These are phyloP conservation scores for Pycnomerus fuliginosus DNA, from an alignment of 2,888 invertebrate species.

Conservation along the genomic window DNA sequence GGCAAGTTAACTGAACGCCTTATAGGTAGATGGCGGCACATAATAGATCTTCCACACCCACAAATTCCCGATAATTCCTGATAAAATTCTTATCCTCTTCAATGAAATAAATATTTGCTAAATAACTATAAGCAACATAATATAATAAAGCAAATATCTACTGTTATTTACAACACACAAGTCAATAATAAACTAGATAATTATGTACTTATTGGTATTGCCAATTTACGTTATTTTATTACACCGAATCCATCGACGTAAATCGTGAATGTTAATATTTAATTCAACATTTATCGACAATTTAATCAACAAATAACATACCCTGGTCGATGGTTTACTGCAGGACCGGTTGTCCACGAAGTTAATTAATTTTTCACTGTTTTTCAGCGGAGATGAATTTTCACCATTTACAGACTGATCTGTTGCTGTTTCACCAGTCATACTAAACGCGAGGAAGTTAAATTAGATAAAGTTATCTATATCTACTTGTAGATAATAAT, in stretches of 20 bases:
- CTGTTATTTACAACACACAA: neutral
- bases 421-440: slow-evolving; percentile 18
- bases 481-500: neutral
- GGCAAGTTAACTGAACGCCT: no score
- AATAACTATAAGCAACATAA: neutral
- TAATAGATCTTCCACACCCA: no score
- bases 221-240: neutral
- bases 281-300: slow-evolving; percentile 2
- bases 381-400: slow-evolving; percentile 31
- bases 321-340: slow-evolving; percentile 66
- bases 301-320: slow-evolving; percentile 46
- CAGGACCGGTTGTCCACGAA: slow-evolving; percentile 66
- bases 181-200: neutral
- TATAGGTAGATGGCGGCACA: no score
- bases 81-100: no score
- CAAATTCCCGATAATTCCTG: no score
- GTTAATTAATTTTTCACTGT: slow-evolving; percentile 40
- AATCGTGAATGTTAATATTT: no score
- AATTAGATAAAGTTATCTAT: no score
- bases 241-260: neutral
- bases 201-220: slow-evolving; percentile 1
- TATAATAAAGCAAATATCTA: neutral
- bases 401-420: slow-evolving; percentile 12
- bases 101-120: no score
- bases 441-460: no score